phyloP scores from a whole-genome alignment of 2,797 vertebrate genomes.

The Echeneis naucrates region DNA sequence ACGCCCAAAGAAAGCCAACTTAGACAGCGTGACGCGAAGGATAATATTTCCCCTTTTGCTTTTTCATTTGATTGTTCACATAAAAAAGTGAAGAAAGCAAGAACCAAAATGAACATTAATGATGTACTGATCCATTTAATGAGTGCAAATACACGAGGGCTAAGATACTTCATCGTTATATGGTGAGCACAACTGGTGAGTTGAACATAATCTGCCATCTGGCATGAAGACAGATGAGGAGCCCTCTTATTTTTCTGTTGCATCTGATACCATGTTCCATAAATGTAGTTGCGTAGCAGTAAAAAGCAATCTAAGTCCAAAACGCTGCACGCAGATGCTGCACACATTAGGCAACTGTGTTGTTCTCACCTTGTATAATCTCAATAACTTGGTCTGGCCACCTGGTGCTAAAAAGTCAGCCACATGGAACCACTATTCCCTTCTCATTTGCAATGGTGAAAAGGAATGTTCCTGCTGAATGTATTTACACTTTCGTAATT shows the following conservation, averaged over 20 bases:
- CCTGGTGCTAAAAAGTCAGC: constrained; percentile 73
- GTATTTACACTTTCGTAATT: constrained; percentile 79
- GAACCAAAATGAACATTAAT: constrained; percentile 26
- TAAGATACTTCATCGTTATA: constrained; percentile 34
- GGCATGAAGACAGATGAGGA: constrained; percentile 44
- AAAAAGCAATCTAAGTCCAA: constrained; percentile 38
- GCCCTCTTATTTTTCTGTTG: constrained; percentile 23
- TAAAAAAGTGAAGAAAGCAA: constrained; percentile 24
- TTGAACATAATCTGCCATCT: constrained; percentile 53
- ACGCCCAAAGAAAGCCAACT: constrained; percentile 71
- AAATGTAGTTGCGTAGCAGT: no score
- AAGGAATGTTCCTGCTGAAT: constrained; percentile 70
- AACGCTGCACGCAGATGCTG: constrained; percentile 70
- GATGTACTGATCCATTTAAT: constrained; percentile 39
- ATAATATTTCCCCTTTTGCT: constrained; percentile 57
- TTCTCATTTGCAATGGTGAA: constrained; percentile 72
- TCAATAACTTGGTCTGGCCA: constrained; percentile 69
- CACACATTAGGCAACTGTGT: constrained; percentile 56
- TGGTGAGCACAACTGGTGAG: constrained; percentile 30
- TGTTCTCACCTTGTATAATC: constrained; percentile 69
- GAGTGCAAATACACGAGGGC: constrained; percentile 11
- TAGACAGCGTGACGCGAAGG: constrained; percentile 71
- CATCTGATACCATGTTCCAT: constrained; percentile 22
- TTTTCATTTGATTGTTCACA: constrained; percentile 31
- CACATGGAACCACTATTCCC: constrained; percentile 57